A percentile compares a stretch with the other conserved stretches of the same genome.
These are phyloP conservation scores for Erebia epiphron DNA, from an alignment of 2,888 invertebrate species.

Conservation along the genomic window DNA sequence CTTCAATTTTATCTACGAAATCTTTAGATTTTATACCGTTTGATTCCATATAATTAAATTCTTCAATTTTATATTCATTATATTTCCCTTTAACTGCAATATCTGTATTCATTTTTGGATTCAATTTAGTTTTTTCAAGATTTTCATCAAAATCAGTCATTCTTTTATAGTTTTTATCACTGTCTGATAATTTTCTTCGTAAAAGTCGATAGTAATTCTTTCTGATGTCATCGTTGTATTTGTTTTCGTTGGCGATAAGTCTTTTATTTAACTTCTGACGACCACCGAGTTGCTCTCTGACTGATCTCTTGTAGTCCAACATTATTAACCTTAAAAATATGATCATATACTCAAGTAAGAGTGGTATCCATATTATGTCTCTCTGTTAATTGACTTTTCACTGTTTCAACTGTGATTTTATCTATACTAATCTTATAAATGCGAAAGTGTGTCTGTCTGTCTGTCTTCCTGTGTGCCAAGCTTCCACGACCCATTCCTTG, in stretches of 20 bases:
- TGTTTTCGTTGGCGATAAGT: not conserved
- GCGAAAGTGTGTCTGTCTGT: too few relatives aligned
- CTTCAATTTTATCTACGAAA: not conserved
- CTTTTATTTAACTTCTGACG: constrained; percentile 1
- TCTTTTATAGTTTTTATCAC: not conserved
- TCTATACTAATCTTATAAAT: too few relatives aligned
- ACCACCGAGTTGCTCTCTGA: constrained; percentile 27
- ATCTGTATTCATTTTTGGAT: not conserved
- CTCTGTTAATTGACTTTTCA: too few relatives aligned
- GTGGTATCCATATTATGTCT: not conserved
- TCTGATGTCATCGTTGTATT: not conserved
- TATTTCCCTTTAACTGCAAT: not conserved
- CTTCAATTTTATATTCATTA: not conserved
- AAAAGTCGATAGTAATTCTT: not conserved
- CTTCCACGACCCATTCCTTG: too few relatives aligned
- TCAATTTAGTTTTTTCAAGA: not conserved
- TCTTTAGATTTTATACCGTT: not conserved
- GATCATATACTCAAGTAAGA: not conserved
- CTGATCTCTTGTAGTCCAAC: constrained; percentile 33
- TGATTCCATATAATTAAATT: not conserved
- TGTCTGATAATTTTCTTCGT: not conserved
- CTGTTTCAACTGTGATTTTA: too few relatives aligned
- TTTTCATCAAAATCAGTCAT: not conserved
- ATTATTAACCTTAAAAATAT: constrained; percentile 27
- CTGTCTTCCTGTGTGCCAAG: too few relatives aligned